phyloP scores from a whole-genome alignment of 2,113 vertebrate genomes.

The Stictonetta naevosa region DNA sequence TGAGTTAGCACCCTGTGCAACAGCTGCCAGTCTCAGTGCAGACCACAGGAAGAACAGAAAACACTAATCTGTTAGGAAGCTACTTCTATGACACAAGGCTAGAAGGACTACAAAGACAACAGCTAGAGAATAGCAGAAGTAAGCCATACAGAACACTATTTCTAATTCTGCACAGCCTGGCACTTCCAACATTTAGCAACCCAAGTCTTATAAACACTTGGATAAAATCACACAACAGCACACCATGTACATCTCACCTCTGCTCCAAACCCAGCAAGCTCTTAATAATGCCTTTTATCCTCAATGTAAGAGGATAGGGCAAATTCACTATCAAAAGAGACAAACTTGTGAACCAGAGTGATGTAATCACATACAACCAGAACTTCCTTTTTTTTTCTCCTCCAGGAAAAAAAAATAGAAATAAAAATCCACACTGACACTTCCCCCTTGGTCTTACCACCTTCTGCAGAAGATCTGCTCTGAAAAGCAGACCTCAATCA shows the following conservation, averaged over 20 bases:
- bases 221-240: not conserved
- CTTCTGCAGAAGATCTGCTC: not conserved
- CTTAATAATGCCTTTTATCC: not conserved
- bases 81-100: not conserved
- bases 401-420: not conserved
- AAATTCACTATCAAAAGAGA: not conserved
- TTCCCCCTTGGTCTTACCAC: not conserved
- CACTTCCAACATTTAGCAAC: not conserved
- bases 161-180: not conserved
- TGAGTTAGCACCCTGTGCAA: not conserved
- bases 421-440: not conserved
- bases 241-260: not conserved
- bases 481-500: not conserved
- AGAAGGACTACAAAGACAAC: not conserved
- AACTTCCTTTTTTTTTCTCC: not conserved
- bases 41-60: not conserved
- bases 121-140: accelerated
- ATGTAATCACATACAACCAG: not conserved
- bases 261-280: not conserved
- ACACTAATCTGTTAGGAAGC: not conserved
- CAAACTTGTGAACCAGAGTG: not conserved
- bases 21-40: not conserved
- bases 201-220: not conserved
- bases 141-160: not conserved
- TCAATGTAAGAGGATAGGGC: not conserved